Percentiles rank a stretch among this genome's conserved stretches.
These are phyloP conservation scores for Thyatira batis DNA, from an alignment of 2,888 invertebrate genomes.

Conservation along the genomic window DNA sequence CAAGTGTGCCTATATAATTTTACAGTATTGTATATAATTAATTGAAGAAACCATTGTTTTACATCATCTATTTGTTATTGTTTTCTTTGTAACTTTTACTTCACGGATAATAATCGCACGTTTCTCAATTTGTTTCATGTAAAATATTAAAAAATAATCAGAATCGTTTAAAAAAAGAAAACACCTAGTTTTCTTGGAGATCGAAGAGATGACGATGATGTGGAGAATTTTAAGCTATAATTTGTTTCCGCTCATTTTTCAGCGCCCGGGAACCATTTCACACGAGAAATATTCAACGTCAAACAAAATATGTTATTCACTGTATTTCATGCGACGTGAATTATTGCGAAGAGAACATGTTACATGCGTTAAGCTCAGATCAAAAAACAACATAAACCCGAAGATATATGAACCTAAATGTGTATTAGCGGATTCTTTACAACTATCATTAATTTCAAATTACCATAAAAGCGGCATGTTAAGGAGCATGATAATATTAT, in stretches of 20 bases:
- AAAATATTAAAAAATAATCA: background rate
- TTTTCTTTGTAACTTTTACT: too few relatives aligned
- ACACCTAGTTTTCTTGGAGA: conserved; percentile 22
- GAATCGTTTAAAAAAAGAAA: conserved; percentile 13
- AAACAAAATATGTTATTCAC: conserved; percentile 49
- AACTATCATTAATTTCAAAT: background rate
- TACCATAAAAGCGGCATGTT: background rate
- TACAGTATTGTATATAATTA: background rate
- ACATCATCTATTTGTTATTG: background rate
- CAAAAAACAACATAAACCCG: background rate
- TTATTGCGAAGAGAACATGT: background rate
- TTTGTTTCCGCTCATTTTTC: conserved; percentile 47
- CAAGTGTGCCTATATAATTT: too few relatives aligned
- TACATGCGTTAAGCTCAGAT: background rate
- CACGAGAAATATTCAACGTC: conserved; percentile 38
- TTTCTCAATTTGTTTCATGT: too few relatives aligned
- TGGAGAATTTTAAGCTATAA: conserved; percentile 37
- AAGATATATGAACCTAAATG: background rate
- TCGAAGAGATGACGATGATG: conserved; percentile 33
- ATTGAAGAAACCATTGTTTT: background rate
- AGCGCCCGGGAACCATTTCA: conserved; percentile 42
- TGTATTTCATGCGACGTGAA: conserved; percentile 7
- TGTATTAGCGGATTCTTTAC: background rate
- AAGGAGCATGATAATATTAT: background rate
- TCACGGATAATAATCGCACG: too few relatives aligned